Evolutionary conservation across 1,140 invertebrate genomes (phyloP).

Genomic region (Papilio glaucus): DNA sequence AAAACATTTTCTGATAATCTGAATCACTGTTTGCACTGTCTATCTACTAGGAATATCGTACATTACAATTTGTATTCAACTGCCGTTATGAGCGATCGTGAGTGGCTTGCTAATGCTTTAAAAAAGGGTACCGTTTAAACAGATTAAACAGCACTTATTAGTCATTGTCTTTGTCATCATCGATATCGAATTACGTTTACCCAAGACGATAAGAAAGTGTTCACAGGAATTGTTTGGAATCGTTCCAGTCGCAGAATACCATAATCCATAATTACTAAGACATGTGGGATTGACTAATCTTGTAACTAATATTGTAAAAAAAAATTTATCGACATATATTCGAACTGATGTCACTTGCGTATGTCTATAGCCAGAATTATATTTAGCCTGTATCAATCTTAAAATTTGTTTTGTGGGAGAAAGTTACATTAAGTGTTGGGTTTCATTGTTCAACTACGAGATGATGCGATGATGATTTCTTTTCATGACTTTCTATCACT

Average conservation of each 20-base stretch:
- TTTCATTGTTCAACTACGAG: too few relatives aligned
- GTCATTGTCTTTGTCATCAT: background rate
- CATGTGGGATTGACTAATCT: too few relatives aligned
- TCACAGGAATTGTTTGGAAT: background rate
- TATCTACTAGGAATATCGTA: background rate
- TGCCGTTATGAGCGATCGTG: background rate
- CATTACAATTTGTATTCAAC: background rate
- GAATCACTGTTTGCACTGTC: conserved; percentile 13
- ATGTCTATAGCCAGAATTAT: too few relatives aligned
- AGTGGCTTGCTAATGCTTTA: background rate
- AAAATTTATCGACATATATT: too few relatives aligned
- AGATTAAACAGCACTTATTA: background rate
- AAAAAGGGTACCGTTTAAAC: background rate
- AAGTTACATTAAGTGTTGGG: too few relatives aligned
- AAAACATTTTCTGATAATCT: background rate
- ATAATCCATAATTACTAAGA: background rate
- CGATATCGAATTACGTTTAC: too few relatives aligned
- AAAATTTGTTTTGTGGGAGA: too few relatives aligned
- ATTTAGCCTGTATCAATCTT: too few relatives aligned
- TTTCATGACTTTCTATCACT: background rate
- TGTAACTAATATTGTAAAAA: too few relatives aligned
- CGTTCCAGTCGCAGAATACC: background rate
- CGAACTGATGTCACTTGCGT: too few relatives aligned
- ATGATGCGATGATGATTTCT: too few relatives aligned
- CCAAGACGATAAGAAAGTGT: too few relatives aligned